phyloP scores from a whole-genome alignment of 2,113 vertebrate genomes.

The Hiodon tergisus region DNA sequence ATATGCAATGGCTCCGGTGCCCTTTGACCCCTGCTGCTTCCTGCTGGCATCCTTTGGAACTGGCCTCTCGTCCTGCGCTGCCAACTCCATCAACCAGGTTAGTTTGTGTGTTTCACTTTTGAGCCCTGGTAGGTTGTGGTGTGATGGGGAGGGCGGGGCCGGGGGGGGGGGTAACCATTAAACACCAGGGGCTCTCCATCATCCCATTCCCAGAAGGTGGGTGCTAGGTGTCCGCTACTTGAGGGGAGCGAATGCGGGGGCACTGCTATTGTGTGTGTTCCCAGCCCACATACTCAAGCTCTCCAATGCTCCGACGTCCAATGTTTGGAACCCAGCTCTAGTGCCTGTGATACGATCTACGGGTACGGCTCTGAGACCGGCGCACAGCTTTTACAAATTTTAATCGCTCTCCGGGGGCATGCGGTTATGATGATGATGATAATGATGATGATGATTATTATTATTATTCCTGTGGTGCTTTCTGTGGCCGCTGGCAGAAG shows the following conservation, averaged over 20 bases:
- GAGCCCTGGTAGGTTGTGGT: not conserved
- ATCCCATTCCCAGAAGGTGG: constrained; percentile 2
- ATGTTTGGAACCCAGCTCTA: no score
- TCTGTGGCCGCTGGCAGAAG: constrained; percentile 31
- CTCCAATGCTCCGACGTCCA: no score
- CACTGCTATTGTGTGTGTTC: not conserved
- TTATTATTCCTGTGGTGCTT: constrained; percentile 24
- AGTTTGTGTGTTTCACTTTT: constrained; percentile 47
- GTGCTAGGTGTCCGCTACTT: not conserved
- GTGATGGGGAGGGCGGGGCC: not conserved
- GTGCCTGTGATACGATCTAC: no score
- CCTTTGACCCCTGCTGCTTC: constrained; percentile 80
- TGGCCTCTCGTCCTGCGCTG: constrained; percentile 81
- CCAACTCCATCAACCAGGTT: constrained; percentile 97
- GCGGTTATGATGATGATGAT: constrained; percentile 21
- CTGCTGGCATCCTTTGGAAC: constrained; percentile 79
- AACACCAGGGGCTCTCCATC: not conserved
- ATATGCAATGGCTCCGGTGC: constrained; percentile 83
- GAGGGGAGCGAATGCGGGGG: no score
- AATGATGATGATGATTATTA: constrained; percentile 11
- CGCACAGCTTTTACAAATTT: not conserved
- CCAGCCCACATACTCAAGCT: not conserved
- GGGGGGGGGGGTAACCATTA: no score
- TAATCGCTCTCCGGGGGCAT: constrained; percentile 23
- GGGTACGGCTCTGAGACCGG: constrained; percentile 8